These are phyloP conservation scores for Microplitis demolitor DNA, from an alignment of 1,140 invertebrate genomes.

Conservation along the genomic window DNA sequence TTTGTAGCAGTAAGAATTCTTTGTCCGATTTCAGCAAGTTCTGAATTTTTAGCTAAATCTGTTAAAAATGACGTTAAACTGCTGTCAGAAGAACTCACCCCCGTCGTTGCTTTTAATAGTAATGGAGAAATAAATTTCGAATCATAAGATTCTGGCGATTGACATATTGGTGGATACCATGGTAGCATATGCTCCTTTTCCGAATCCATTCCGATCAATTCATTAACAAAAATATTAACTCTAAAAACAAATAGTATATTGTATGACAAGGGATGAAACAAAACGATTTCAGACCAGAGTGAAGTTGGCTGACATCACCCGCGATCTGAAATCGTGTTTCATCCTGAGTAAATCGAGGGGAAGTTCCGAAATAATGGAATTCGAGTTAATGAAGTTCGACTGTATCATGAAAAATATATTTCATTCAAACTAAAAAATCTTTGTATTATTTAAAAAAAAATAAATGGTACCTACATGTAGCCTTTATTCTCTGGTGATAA, in stretches of 20 bases:
- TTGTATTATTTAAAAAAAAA: background rate
- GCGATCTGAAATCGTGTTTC: too few relatives aligned
- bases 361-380: too few relatives aligned
- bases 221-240: slow-evolving; percentile 60
- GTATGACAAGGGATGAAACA: too few relatives aligned
- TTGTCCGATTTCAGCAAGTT: slow-evolving; percentile 76
- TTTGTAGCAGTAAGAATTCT: slow-evolving; percentile 73
- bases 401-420: too few relatives aligned
- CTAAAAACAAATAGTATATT: slow-evolving; percentile 43
- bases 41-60: slow-evolving; percentile 50
- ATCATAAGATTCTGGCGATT: slow-evolving; percentile 54
- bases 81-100: slow-evolving; percentile 33
- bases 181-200: slow-evolving; percentile 71
- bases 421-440: too few relatives aligned
- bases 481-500: slow-evolving; percentile 78
- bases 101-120: slow-evolving; percentile 35
- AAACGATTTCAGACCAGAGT: too few relatives aligned
- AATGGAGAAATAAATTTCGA: slow-evolving; percentile 54
- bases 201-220: slow-evolving; percentile 66
- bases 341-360: too few relatives aligned
- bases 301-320: too few relatives aligned
- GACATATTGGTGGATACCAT: slow-evolving; percentile 76
- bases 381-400: too few relatives aligned
- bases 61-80: slow-evolving; percentile 36
- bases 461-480: slow-evolving; percentile 65